Evolutionary conservation across 1,140 invertebrate species (phyloP).

Genomic region (Ditylenchus dipsaci): DNA sequence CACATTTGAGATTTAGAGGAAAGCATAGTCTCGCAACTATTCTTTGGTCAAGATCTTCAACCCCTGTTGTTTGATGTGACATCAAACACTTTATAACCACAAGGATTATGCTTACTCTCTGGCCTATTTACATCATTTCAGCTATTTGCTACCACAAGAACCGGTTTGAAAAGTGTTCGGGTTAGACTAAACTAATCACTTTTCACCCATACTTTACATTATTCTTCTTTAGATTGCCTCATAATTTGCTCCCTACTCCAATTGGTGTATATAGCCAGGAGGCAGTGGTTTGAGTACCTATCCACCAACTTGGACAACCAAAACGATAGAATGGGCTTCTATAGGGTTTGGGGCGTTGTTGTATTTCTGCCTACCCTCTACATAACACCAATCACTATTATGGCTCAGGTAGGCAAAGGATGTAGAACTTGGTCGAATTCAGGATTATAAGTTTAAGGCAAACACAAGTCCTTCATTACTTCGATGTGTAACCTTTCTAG

Average conservation of each 20-base stretch:
- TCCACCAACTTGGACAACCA: slow-evolving; percentile 25
- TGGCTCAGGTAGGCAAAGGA: slow-evolving; percentile 11
- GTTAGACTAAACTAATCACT: not conserved
- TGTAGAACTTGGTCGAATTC: too few relatives aligned
- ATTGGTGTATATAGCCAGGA: slow-evolving; percentile 30
- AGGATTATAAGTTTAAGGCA: too few relatives aligned
- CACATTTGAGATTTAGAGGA: slow-evolving; percentile 6
- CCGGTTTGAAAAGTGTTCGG: slow-evolving; percentile 12
- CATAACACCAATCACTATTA: slow-evolving; percentile 29
- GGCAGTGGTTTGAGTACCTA: slow-evolving; percentile 33
- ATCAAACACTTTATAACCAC: slow-evolving; percentile 40
- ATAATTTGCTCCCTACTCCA: slow-evolving; percentile 23
- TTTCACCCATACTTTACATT: not conserved
- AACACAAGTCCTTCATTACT: not conserved
- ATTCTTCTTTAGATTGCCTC: slow-evolving; percentile 9
- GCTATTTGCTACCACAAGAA: slow-evolving; percentile 24
- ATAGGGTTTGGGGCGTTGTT: slow-evolving; percentile 39
- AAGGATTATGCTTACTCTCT: slow-evolving; percentile 30
- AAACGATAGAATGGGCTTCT: slow-evolving; percentile 44
- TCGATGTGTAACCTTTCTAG: slow-evolving; percentile 17
- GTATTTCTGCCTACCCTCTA: slow-evolving; percentile 42
- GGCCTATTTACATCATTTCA: slow-evolving; percentile 36
- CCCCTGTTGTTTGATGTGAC: slow-evolving; percentile 36
- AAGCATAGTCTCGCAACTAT: slow-evolving; percentile 31
- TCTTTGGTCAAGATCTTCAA: slow-evolving; percentile 36